phyloP scores from a whole-genome alignment of 2,888 invertebrate species.

The Rhimphoctona megacephalus region DNA sequence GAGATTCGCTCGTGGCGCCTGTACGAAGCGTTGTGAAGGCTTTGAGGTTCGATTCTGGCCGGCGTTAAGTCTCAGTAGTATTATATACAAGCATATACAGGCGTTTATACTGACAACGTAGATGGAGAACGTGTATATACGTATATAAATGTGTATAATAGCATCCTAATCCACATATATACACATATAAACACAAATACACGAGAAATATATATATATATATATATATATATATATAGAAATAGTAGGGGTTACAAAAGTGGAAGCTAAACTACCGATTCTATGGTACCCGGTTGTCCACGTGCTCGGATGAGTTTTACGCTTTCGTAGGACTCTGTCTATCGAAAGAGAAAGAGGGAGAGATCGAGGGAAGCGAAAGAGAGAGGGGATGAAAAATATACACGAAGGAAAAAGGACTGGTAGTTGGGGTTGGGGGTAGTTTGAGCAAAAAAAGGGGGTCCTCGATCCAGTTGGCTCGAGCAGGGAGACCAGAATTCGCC shows the following conservation, averaged over 20 bases:
- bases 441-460: slow-evolving; percentile 7
- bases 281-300: slow-evolving; percentile 45
- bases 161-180: neutral
- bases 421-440: neutral
- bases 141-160: neutral
- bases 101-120: slow-evolving; percentile 1
- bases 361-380: neutral
- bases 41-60: slow-evolving; percentile 13
- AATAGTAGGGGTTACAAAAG: neutral
- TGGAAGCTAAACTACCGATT: slow-evolving; percentile 19
- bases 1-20: slow-evolving; percentile 61
- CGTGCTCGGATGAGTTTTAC: slow-evolving; percentile 53
- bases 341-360: slow-evolving; percentile 19
- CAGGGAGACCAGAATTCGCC: slow-evolving; percentile 22
- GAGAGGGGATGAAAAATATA: neutral
- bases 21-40: slow-evolving; percentile 63
- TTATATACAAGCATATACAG: slow-evolving; percentile 10
- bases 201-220: neutral
- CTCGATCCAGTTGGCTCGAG: neutral
- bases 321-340: slow-evolving; percentile 19
- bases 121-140: neutral
- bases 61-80: slow-evolving; percentile 33
- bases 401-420: neutral
- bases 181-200: neutral
- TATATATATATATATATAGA: neutral